Evolutionary conservation across 2,888 invertebrate species (phyloP), one percentile per base, ranked within the genome.

Genomic region (Drosophila rellima): DNA sequence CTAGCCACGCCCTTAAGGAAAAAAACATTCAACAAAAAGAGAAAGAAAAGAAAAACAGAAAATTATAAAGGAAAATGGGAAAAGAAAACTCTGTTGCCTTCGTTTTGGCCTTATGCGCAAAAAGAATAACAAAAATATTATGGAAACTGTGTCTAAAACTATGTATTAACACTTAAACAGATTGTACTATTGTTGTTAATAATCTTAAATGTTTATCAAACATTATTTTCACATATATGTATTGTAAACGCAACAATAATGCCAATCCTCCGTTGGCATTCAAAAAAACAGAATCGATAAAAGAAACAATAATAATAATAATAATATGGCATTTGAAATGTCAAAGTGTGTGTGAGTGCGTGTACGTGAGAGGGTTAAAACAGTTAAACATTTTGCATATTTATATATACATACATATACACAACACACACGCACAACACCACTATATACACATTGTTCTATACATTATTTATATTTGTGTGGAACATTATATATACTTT

Each of bases 231-330:
- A 39, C 35, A 51, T 26, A 37, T 70, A 69, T 71, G 72, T 62
- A 64, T 64, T 70, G 77, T 73, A 66, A 71, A 64, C 62, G 63
- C 62, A 76, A 76, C 57, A 75, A 55, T 23, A 18, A 26, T 51
- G 60, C 33, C 57, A 44, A 60, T 67, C 26, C 5, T 62, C 23
- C 29, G 60, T 37, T 65, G 64, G 37, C 61, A 65, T 51, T 51
- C 26, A 40, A 33, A 70, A 56, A 23, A n/a, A 56, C n/a, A n/a
- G n/a, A n/a, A 42, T 71, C 60, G 39, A 40, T 54, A 40, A 29
- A 35, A 11, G 20, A 26, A 50, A 17, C 13, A 51, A 61, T 15
- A 18, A 42, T 48, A 39, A 26, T 40, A 37, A 47, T 35, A 52
- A 67, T 75, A 60, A 45, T 50, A 11, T n/a, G 48, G 35, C 54